Conservation (phyloP, 2,113 vertebrate genomes). For the Passer montanus region DNA sequence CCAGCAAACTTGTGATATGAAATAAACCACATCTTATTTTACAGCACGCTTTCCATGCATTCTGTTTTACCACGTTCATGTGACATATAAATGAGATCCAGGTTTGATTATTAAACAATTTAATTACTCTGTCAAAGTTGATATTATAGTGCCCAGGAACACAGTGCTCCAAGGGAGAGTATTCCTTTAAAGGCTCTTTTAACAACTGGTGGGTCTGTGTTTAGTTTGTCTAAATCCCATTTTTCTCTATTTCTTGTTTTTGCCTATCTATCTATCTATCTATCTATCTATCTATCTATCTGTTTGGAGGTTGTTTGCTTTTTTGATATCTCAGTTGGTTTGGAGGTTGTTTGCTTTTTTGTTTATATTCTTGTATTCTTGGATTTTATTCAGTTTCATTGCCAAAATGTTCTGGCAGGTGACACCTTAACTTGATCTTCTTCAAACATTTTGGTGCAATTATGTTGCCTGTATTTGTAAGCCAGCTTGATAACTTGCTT, state of each 20-base stretch:
- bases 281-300: not conserved
- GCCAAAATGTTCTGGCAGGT: conserved; percentile 34
- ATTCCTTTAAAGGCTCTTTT: conserved; percentile 16
- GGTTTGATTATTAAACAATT: conserved; percentile 16
- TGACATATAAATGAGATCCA: conserved; percentile 23
- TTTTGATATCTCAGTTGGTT: not conserved
- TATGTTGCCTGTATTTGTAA: conserved; percentile 20
- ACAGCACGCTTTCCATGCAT: not conserved
- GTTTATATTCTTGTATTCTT: not conserved
- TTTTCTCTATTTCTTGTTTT: not conserved
- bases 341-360: not conserved
- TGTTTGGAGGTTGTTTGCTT: not conserved
- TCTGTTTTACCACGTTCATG: not conserved
- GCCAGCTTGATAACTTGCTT: not conserved
- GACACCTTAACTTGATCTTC: conserved; percentile 40
- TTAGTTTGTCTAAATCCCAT: not conserved
- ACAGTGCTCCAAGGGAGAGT: not conserved
- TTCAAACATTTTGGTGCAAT: conserved; percentile 39
- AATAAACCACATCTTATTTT: conserved; percentile 42
- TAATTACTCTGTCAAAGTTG: conserved; percentile 30
- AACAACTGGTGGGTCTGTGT: not conserved
- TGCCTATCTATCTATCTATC: not conserved
- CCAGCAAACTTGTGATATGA: conserved; percentile 17
- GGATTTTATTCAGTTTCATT: not conserved
- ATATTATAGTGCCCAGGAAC: not conserved